Evolutionary conservation across 2,888 invertebrate genomes (phyloP), one percentile per base, ranked within the genome.

Genomic region (Trachelus stipa): DNA sequence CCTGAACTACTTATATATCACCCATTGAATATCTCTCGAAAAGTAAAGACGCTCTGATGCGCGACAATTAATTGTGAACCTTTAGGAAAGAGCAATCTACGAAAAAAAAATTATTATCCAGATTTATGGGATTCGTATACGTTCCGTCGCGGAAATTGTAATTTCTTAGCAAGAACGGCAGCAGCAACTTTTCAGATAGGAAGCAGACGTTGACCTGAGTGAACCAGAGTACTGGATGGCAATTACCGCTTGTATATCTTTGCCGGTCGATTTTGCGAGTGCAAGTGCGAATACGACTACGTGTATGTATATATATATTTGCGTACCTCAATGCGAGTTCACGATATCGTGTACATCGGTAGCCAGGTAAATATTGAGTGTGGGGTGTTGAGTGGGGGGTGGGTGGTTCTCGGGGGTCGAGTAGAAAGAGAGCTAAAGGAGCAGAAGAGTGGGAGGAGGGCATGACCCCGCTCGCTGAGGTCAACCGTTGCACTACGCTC

Each of bases 401-500:
- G 73, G 74, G 73, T 76, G 69, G 76, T 76, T 73, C 76, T 74
- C 73, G 74, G 76, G 76, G 69, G 79, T 73, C 68, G 74, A 34
- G 74, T 78, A 79, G 80, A 76, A 68, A 76, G 81, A 82, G 75
- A 73, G 56, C 75, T 74, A 73, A 73, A 77, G 77, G 74, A 73
- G 78, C 80, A 76, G 80, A 76, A 81, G 79, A 75, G 85, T 85
- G 85, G 85, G 86, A 87, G 86, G 85, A 86, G 88, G 87, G 88
- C 88, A 88, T 89, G 89, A 89, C 89, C 89, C 87, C 88, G 86
- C 85, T 83, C 80, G 85, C 81, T 86, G 88, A 85, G 89, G 89
- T 89, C 89, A 89, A 88, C 86, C 88, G 83, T 85, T 88, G 86
- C 87, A 87, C 88, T 86, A 83, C 84, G 82, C 85, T 83, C 82